Evolutionary conservation across 2,113 vertebrate species (phyloP), one percentile per base, ranked within the genome.

Genomic region (Piprites chloris): DNA sequence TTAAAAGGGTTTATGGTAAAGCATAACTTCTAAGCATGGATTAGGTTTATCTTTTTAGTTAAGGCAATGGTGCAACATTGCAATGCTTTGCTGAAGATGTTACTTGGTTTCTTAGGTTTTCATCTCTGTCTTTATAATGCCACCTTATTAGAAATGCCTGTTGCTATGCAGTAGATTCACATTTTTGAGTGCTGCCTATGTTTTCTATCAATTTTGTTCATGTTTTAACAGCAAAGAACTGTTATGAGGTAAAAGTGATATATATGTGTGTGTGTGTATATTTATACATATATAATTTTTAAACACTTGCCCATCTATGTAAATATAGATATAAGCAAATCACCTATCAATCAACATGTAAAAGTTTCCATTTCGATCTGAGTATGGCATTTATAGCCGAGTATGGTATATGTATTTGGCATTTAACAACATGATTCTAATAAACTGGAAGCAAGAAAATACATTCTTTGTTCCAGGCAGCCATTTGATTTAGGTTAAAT

Each of bases 401-500:
- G n/a, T n/a, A n/a, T n/a, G n/a, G n/a, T 74, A 53, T 79, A 73
- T 67, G 47, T 42, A 37, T 88, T 89, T 92, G 58, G 71, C 47
- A 80, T 87, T 59, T 91, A 82, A 49, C 28, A 86, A 72, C 78
- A 95, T 86, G 73, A 75, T 74, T 63, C 41, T 86, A 84, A 85
- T 85, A 82, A 95, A 82, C 7, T 69, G 39, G 49, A 88, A 92
- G 44, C 67, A 93, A 88, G 62, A 72, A 95, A 96, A 68, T 77
- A 58, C 2, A 21, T 89, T 89, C 30, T 81, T 85, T 88, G 61
- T 86, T 95, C 73, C 32, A 68, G 87, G 86, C 87, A 90, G 68
- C 47, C 56, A 46, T 94, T 96, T 93, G 90, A 95, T 96, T 92
- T 90, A 90, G 37, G 86, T 91, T 96, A 89, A 96, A 94, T 95